Conservation (phyloP, 2,888 invertebrate species). For the Mythimna lalbum region DNA sequence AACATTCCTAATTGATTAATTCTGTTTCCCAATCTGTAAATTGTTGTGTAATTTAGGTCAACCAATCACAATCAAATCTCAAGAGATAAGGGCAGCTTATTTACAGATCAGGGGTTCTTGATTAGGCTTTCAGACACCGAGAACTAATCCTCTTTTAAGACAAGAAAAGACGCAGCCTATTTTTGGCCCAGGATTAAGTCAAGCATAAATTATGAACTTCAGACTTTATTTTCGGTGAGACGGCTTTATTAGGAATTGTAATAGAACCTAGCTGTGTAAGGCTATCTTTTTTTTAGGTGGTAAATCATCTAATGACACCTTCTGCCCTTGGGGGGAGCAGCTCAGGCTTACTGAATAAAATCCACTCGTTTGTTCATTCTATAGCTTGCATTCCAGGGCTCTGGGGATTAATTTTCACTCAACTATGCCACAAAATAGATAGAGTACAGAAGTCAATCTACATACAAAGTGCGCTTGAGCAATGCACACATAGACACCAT, state of each 20-base stretch:
- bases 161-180: conserved; percentile 1
- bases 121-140: conserved; percentile 25
- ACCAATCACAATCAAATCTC: conserved; percentile 11
- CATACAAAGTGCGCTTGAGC: no score
- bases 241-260: neutral
- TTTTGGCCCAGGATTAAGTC: conserved; percentile 7
- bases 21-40: neutral
- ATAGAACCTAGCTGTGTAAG: neutral
- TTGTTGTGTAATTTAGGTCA: neutral
- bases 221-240: neutral
- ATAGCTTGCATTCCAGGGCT: no score
- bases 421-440: no score
- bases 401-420: no score
- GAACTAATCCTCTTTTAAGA: conserved; percentile 8
- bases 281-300: no score
- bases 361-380: no score
- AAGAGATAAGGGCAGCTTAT: conserved; percentile 6
- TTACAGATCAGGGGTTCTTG: conserved; percentile 2
- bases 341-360: no score
- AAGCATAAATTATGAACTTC: conserved; percentile 17
- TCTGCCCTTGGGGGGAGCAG: no score
- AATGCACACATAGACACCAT: no score
- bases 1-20: conserved; percentile 11
- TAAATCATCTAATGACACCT: no score
- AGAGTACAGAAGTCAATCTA: no score